phyloP scores from a whole-genome alignment of 2,888 invertebrate species.

The Cantharis nigra region DNA sequence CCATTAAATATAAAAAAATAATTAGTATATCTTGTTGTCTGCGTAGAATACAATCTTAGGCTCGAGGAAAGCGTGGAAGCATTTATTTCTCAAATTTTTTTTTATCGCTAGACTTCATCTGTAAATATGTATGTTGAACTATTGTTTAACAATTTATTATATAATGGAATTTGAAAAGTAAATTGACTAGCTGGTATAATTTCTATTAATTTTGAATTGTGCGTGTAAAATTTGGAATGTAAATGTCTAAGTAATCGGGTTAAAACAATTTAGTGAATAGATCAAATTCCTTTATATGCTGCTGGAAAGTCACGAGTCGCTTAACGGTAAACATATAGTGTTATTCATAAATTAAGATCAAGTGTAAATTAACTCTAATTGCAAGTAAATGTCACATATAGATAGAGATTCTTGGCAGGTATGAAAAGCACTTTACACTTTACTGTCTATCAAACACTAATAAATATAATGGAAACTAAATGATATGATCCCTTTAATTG shows the following conservation, averaged over 20 bases:
- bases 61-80: too few species aligned
- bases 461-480: neutral
- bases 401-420: constrained; percentile 8
- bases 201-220: constrained; percentile 13
- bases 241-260: constrained; percentile 3
- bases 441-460: neutral
- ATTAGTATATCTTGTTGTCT: neutral
- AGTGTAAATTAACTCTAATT: constrained; percentile 22
- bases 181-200: neutral
- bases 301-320: constrained; percentile 12
- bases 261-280: constrained; percentile 19
- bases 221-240: constrained; percentile 7
- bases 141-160: neutral
- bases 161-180: neutral
- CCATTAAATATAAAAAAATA: neutral
- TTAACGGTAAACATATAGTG: constrained; percentile 14
- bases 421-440: constrained; percentile 5
- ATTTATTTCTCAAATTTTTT: neutral
- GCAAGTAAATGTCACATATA: constrained; percentile 11
- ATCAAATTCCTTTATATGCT: constrained; percentile 6
- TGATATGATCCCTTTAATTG: neutral
- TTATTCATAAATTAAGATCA: constrained; percentile 22
- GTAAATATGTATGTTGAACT: neutral
- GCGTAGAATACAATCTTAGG: neutral
- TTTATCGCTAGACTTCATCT: neutral